Percentiles rank a stretch among this genome's conserved stretches.
These are phyloP conservation scores for Nasonia giraulti DNA, from an alignment of 1,140 invertebrate species.

Conservation along the genomic window DNA sequence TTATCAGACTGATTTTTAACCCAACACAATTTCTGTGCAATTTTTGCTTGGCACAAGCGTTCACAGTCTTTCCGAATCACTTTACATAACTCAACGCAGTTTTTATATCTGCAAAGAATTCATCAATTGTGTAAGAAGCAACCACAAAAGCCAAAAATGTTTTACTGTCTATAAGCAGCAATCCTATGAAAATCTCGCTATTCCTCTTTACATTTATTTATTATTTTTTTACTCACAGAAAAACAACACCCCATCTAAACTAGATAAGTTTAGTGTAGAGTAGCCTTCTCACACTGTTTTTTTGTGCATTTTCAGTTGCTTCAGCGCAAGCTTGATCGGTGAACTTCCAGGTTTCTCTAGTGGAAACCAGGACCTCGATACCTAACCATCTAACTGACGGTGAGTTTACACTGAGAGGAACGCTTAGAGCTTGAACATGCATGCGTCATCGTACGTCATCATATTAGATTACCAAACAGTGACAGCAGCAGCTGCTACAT, in stretches of 20 bases:
- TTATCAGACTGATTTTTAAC: background rate
- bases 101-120: background rate
- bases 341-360: constrained; percentile 64
- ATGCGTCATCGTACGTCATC: background rate
- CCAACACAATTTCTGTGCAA: background rate
- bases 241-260: constrained; percentile 13
- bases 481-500: constrained; percentile 9
- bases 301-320: constrained; percentile 58
- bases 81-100: background rate
- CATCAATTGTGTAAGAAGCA: background rate
- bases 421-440: constrained; percentile 37
- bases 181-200: background rate
- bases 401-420: constrained; percentile 55
- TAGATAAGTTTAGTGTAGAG: too few relatives aligned
- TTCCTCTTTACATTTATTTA: background rate
- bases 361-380: constrained; percentile 64
- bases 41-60: background rate
- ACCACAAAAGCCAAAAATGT: background rate
- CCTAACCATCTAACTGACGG: constrained; percentile 61
- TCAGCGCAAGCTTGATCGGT: constrained; percentile 58
- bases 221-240: background rate
- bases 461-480: background rate
- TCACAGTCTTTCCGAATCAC: background rate
- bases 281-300: constrained; percentile 46
- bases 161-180: background rate